Conservation (phyloP, 2,888 invertebrate genomes). For the Drosophila gaucha region DNA sequence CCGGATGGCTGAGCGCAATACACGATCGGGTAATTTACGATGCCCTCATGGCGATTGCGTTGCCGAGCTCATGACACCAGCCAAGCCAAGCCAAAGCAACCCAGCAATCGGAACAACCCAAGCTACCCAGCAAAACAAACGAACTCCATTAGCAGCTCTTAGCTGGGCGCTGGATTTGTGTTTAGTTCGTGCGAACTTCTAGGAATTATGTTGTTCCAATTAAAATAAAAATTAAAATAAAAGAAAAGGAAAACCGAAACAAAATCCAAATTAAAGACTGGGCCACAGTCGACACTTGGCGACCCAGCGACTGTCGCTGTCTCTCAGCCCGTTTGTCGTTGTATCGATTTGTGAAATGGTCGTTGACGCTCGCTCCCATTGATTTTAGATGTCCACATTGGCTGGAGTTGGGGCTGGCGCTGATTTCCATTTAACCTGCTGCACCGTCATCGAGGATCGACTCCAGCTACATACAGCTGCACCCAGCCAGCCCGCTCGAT, state of each 20-base stretch:
- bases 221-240: slow-evolving; percentile 81
- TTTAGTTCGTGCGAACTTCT: slow-evolving; percentile 81
- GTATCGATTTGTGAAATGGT: slow-evolving; percentile 83
- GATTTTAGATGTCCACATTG: slow-evolving; percentile 65
- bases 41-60: slow-evolving; percentile 77
- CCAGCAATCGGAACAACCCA: slow-evolving; percentile 18
- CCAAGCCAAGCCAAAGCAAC: slow-evolving; percentile 6
- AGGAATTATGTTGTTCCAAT: slow-evolving; percentile 85
- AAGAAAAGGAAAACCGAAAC: slow-evolving; percentile 51
- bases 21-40: slow-evolving; percentile 82
- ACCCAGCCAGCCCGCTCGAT: slow-evolving; percentile 34
- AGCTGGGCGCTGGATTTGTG: slow-evolving; percentile 44
- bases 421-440: slow-evolving; percentile 81
- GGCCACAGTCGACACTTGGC: slow-evolving; percentile 68
- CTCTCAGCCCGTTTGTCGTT: slow-evolving; percentile 44
- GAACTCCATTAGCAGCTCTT: slow-evolving; percentile 77
- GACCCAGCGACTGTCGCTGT: slow-evolving; percentile 36
- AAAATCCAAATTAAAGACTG: slow-evolving; percentile 49
- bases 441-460: slow-evolving; percentile 66
- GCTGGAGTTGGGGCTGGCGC: slow-evolving; percentile 56
- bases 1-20: slow-evolving; percentile 49
- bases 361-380: slow-evolving; percentile 73
- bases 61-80: slow-evolving; percentile 69
- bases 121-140: slow-evolving; percentile 50
- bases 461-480: slow-evolving; percentile 17